phyloP scores from a whole-genome alignment of 1,140 invertebrate genomes.

The Argopecten irradians region DNA sequence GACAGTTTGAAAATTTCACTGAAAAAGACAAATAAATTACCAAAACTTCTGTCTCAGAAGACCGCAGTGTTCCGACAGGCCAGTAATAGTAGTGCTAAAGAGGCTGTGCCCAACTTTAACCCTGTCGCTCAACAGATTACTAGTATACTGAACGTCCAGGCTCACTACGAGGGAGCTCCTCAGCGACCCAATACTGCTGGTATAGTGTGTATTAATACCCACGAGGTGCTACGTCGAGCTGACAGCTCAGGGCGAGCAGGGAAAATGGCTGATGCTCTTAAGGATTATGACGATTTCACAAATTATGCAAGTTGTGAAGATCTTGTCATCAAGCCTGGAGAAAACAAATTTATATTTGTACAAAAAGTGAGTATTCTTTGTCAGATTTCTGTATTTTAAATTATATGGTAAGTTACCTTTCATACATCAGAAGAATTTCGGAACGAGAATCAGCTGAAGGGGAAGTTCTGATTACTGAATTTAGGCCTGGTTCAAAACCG shows the following conservation, averaged over 20 bases:
- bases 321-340: constrained; percentile 58
- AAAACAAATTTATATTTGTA: constrained; percentile 51
- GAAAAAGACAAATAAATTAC: constrained; percentile 35
- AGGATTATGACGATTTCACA: constrained; percentile 54
- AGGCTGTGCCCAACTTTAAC: constrained; percentile 58
- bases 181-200: constrained; percentile 79
- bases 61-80: constrained; percentile 47
- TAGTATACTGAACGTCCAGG: constrained; percentile 82
- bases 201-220: constrained; percentile 74
- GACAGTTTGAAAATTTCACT: constrained; percentile 58
- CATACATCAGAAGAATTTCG: too few species aligned
- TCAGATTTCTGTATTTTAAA: too few species aligned
- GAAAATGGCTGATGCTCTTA: neutral
- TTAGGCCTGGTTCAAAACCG: too few species aligned
- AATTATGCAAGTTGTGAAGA: constrained; percentile 33
- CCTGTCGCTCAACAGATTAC: constrained; percentile 57
- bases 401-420: too few species aligned
- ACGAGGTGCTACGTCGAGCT: constrained; percentile 65
- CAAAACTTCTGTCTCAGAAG: constrained; percentile 38
- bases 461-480: too few species aligned
- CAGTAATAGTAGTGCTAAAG: constrained; percentile 58
- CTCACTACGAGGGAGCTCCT: constrained; percentile 87
- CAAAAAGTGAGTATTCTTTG: constrained; percentile 34
- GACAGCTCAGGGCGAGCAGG: constrained; percentile 75
- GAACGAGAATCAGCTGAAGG: too few species aligned